Percentiles rank a stretch among this genome's conserved stretches.
Conservation (phyloP, 2,113 vertebrate genomes). For the Sinocyclocheilus grahami region DNA sequence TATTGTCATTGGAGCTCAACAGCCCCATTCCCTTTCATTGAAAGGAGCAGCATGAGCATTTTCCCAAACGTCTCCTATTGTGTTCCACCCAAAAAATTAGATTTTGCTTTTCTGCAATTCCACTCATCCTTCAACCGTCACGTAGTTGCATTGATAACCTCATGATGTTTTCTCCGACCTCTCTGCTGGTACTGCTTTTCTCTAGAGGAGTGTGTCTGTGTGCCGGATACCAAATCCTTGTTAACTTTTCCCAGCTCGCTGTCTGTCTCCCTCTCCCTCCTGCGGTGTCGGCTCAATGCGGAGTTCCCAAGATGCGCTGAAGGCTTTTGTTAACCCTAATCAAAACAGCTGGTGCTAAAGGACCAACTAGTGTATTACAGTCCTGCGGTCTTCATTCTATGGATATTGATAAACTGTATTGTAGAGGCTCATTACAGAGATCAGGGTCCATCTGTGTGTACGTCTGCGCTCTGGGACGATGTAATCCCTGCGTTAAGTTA, state of each 20-base stretch:
- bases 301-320: conserved; percentile 70
- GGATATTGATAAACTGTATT: conserved; percentile 35
- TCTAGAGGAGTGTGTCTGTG: conserved; percentile 31
- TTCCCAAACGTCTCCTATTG: not conserved
- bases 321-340: conserved; percentile 73
- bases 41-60: not conserved
- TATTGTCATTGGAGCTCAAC: not conserved
- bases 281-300: conserved; percentile 64
- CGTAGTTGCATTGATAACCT: not conserved
- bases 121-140: not conserved
- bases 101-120: not conserved
- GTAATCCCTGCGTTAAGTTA: conserved; percentile 70
- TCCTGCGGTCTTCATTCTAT: conserved; percentile 16
- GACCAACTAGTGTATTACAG: conserved; percentile 44
- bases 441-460: conserved; percentile 57
- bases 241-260: conserved; percentile 71
- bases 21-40: not conserved
- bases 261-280: conserved; percentile 68
- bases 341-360: conserved; percentile 67
- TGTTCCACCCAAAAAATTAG: not conserved
- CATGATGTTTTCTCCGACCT: not conserved
- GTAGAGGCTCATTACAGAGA: conserved; percentile 64
- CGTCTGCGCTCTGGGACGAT: conserved; percentile 61
- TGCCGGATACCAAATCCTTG: conserved; percentile 70
- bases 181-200: not conserved